Conservation (phyloP, 2,888 invertebrate species). For the Acleris literana region DNA sequence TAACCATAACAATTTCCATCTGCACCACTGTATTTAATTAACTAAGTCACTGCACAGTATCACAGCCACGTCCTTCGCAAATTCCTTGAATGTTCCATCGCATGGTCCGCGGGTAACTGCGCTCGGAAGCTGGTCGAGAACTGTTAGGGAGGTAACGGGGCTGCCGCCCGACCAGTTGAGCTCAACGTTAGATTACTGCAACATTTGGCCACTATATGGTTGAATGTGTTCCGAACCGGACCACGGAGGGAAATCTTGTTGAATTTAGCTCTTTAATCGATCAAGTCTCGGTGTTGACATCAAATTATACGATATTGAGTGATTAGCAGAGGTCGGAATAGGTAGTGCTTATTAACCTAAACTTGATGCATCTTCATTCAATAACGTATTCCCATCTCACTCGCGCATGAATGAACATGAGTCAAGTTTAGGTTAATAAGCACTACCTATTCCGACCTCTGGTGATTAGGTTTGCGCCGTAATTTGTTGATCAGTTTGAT, state of each 20-base stretch:
- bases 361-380: too few relatives aligned
- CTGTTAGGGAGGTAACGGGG: conserved; percentile 32
- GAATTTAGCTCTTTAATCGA: not conserved
- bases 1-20: not conserved
- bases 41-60: not conserved
- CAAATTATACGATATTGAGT: too few relatives aligned
- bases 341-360: too few relatives aligned
- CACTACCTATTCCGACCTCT: too few relatives aligned
- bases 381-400: too few relatives aligned
- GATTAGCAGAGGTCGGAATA: too few relatives aligned
- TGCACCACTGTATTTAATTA: not conserved
- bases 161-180: conserved; percentile 29
- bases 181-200: conserved; percentile 17
- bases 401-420: too few relatives aligned
- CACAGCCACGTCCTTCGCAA: not conserved
- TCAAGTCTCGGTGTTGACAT: too few relatives aligned
- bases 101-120: conserved; percentile 20
- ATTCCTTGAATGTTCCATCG: not conserved
- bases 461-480: too few relatives aligned
- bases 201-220: conserved; percentile 9
- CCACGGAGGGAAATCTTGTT: not conserved
- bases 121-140: conserved; percentile 24
- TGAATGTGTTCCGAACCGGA: conserved; percentile 3
- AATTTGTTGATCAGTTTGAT: too few relatives aligned
- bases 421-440: too few relatives aligned